Conservation (phyloP, 2,797 vertebrate genomes). For the Meda fulgida region DNA sequence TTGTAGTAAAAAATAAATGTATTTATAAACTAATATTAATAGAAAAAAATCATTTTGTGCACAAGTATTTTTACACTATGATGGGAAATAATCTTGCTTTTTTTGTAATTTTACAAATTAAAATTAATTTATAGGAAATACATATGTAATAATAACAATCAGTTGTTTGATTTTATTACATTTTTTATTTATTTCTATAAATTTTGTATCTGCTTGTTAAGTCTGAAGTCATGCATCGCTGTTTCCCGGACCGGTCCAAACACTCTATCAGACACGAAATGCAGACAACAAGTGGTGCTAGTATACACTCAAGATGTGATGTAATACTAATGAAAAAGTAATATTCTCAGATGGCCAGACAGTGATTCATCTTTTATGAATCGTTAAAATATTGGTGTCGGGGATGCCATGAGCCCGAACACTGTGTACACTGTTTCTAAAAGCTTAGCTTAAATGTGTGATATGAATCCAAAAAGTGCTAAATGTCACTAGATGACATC, state of each 20-base stretch:
- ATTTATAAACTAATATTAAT: background rate
- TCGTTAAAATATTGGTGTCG: background rate
- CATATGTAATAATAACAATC: background rate
- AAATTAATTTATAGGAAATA: background rate
- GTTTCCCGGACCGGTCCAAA: background rate
- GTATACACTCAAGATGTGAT: background rate
- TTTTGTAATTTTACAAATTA: too few species aligned
- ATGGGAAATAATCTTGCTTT: background rate
- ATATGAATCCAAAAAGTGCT: background rate
- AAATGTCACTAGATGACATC: too few species aligned
- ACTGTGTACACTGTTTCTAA: background rate
- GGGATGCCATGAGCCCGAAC: background rate
- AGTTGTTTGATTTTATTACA: background rate
- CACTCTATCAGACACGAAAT: background rate
- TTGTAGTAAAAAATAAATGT: background rate
- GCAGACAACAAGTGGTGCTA: background rate
- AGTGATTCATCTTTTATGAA: slow-evolving; percentile 2
- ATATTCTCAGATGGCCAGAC: background rate
- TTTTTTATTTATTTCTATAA: background rate
- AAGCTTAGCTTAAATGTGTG: background rate
- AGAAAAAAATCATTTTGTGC: background rate
- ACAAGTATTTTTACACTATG: background rate
- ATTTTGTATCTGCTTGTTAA: background rate
- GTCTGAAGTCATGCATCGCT: background rate
- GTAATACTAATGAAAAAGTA: background rate